phyloP scores from a whole-genome alignment of 2,797 vertebrate genomes.

The Mus minutoides region DNA sequence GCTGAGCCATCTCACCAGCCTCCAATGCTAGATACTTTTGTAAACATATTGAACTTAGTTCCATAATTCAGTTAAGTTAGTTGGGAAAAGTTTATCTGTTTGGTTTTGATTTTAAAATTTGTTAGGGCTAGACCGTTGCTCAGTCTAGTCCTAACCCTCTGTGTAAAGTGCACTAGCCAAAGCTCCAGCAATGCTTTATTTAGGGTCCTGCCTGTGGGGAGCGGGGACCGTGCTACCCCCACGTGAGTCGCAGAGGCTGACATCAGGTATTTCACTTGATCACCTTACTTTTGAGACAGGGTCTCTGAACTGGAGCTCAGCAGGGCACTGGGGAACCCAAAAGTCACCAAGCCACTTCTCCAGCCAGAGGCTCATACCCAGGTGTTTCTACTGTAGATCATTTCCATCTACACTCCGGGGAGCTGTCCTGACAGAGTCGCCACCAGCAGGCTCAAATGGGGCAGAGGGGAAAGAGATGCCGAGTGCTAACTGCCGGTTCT shows the following conservation, averaged over 20 bases:
- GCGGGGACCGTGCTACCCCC: neutral
- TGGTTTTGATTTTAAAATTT: neutral
- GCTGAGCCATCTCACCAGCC: too few species aligned
- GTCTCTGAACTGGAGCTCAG: neutral
- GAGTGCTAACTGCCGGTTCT: neutral
- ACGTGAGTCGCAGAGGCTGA: neutral
- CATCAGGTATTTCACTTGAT: neutral
- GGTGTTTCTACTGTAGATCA: neutral
- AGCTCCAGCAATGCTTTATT: too few species aligned
- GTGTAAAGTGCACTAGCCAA: neutral
- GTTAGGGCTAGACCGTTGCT: neutral
- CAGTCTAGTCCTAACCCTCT: too few species aligned
- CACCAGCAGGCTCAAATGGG: too few species aligned
- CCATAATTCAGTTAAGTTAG: neutral
- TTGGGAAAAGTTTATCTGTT: neutral
- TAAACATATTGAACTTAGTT: neutral
- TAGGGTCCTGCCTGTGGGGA: too few species aligned
- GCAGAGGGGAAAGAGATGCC: neutral
- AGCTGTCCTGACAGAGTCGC: neutral
- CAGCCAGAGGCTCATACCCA: accelerated
- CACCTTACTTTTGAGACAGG: neutral
- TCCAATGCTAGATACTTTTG: neutral
- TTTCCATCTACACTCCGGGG: neutral
- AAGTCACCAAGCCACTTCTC: neutral
- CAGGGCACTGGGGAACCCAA: neutral